Percentiles rank a stretch among this genome's conserved stretches.
phyloP scores from a whole-genome alignment of 2,888 invertebrate species.

The Acleris holmiana region DNA sequence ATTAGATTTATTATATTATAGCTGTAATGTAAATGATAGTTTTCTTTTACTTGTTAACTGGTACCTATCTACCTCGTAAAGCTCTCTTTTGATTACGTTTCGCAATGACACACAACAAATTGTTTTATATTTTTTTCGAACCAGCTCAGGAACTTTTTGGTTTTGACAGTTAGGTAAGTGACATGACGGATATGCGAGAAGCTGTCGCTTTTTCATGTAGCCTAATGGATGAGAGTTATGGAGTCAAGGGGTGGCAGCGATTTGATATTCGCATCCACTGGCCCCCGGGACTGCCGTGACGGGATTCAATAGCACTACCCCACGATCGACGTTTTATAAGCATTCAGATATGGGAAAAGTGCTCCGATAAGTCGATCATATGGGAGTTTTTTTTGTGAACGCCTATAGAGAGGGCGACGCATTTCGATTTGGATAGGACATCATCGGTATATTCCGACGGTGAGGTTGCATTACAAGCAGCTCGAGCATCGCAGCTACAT shows the following conservation, averaged over 20 bases:
- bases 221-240: conserved; percentile 75
- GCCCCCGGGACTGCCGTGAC: conserved; percentile 71
- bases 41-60: too few relatives aligned
- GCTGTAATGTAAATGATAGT: too few relatives aligned
- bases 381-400: conserved; percentile 39
- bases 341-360: conserved; percentile 60
- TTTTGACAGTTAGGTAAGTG: conserved; percentile 52
- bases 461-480: not conserved
- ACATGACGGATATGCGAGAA: conserved; percentile 57
- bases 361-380: conserved; percentile 56
- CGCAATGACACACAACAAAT: not conserved
- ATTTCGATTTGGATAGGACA: conserved; percentile 14
- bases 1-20: conserved; percentile 35
- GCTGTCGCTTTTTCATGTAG: conserved; percentile 64
- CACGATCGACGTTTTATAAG: conserved; percentile 65
- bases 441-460: not conserved
- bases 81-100: not conserved
- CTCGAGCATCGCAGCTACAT: not conserved
- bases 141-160: conserved; percentile 39
- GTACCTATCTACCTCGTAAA: too few relatives aligned
- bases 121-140: not conserved
- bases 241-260: conserved; percentile 77
- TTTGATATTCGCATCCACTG: conserved; percentile 79
- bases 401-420: conserved; percentile 20
- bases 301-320: conserved; percentile 69